A percentile compares a stretch with the other conserved stretches of the same genome.
Evolutionary conservation across 2,797 vertebrate species (phyloP).

Genomic region (Decapterus maruadsi): DNA sequence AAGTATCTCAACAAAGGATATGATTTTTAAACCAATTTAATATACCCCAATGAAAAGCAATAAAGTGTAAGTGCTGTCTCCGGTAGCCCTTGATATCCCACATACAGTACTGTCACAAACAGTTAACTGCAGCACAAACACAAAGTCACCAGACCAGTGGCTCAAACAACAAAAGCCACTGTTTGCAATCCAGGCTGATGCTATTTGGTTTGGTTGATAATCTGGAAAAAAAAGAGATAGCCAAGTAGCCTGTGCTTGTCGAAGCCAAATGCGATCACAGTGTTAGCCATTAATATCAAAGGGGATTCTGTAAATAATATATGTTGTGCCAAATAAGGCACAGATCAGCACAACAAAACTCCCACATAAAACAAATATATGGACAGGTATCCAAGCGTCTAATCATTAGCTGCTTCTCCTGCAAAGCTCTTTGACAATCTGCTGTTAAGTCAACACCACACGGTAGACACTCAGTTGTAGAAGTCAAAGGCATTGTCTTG

Average conservation of each 20-base stretch:
- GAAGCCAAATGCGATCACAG: conserved; percentile 39
- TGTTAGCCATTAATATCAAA: conserved; percentile 44
- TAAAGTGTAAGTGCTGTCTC: conserved; percentile 1
- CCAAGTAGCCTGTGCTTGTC: conserved; percentile 11
- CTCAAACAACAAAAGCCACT: conserved; percentile 44
- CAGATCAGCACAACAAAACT: conserved; percentile 19
- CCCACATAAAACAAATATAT: conserved; percentile 7
- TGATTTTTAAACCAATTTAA: background rate
- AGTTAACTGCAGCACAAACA: conserved; percentile 12
- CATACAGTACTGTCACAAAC: conserved; percentile 23
- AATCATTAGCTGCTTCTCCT: conserved; percentile 27
- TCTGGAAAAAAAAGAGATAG: conserved; percentile 11
- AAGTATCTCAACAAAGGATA: background rate
- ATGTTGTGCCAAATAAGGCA: conserved; percentile 8
- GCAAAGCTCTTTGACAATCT: conserved; percentile 23
- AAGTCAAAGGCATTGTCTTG: conserved; percentile 27
- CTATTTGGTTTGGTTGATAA: conserved; percentile 36
- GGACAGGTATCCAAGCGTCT: conserved; percentile 13
- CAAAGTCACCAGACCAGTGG: conserved; percentile 32
- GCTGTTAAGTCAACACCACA: conserved; percentile 19
- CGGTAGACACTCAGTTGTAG: conserved; percentile 1
- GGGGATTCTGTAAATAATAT: conserved; percentile 26
- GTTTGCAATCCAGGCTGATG: conserved; percentile 29
- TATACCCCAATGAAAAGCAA: conserved; percentile 16
- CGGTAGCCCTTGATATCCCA: conserved; percentile 2